Evolutionary conservation across 2,797 vertebrate species (phyloP), one percentile per base, ranked within the genome.

Genomic region (Thalassophryne amazonica): DNA sequence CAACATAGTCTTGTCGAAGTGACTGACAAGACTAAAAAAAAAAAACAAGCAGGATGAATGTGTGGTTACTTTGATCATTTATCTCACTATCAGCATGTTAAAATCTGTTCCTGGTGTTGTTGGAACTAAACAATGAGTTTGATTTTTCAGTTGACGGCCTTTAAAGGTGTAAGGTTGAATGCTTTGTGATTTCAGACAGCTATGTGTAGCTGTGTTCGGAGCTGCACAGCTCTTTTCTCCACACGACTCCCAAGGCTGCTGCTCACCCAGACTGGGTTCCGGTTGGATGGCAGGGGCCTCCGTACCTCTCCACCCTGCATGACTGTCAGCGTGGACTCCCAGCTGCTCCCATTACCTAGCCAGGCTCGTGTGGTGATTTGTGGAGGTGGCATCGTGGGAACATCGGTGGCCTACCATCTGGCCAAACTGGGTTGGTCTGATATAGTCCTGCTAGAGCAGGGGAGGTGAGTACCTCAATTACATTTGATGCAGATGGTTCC

Each of bases 331-430:
- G 71, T 82, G 6, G 93, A 92, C 1, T 57, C 89, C 7, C 76
- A 76, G n/a, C 47, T 36, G 0, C 8, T 70, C 0, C 36, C 93
- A 1, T 73, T 99, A 62, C 97, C 97, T 2, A 64, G 89, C 1
- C 91, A 91, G 47, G 94, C 95, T 0, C 93, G 92, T 14, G 94
- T 99, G 39, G 95, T 98, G 47, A 93, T 99, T 80, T 99, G 97
- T 57, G 95, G 97, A 1, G 94, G 94, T 2, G 97, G 97, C 4
- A 90, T 99, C 19, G 87, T 92, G 62, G 97, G 97, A 11, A 94
- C 95, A 0, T 99, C 97, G 0, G 95, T 99, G 49, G 97, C 97
- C 0, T 99, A 98, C 78, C 97, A 99, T 65, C 92, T 99, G 14
- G 92, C 95, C 68, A 96, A 93, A 63, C 87, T 99, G 71, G 97